Evolutionary conservation across 2,888 invertebrate genomes (phyloP).

Genomic region (Orthosia gracilis): DNA sequence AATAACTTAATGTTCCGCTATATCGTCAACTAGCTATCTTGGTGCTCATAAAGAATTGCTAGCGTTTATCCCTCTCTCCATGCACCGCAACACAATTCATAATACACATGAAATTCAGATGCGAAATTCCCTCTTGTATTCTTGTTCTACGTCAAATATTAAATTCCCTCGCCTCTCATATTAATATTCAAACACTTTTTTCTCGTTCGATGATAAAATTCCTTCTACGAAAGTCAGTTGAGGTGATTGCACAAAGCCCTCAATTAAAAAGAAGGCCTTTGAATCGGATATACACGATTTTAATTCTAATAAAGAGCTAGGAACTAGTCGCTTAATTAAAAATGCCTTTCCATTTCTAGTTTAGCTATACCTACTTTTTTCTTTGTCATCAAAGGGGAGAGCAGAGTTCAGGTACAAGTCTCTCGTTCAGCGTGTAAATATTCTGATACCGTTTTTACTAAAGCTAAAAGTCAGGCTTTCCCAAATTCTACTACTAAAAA

Average conservation of each 20-base stretch:
- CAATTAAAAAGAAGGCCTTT: conserved; percentile 70
- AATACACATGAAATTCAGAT: conserved; percentile 81
- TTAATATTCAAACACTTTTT: conserved; percentile 84
- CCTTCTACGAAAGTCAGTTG: conserved; percentile 78
- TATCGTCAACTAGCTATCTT: conserved; percentile 47
- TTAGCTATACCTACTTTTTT: conserved; percentile 9
- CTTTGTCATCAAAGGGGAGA: conserved; percentile 8
- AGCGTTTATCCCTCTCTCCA: conserved; percentile 70
- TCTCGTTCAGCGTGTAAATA: background rate
- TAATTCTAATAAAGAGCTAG: conserved; percentile 59
- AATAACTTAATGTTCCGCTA: conserved; percentile 26
- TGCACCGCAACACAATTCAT: conserved; percentile 77
- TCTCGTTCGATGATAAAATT: conserved; percentile 73
- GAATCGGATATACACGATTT: conserved; percentile 63
- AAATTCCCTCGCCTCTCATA: conserved; percentile 81
- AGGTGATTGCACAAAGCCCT: conserved; percentile 83
- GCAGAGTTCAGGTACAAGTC: background rate
- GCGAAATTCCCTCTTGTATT: conserved; percentile 74
- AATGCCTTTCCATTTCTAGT: conserved; percentile 27
- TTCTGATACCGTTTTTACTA: background rate
- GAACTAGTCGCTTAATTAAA: conserved; percentile 66
- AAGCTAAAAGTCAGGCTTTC: background rate
- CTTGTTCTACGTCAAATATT: conserved; percentile 83
- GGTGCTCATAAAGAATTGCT: conserved; percentile 78
- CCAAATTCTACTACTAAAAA: background rate